These are phyloP conservation scores for Limnephilus marmoratus DNA, from an alignment of 2,888 invertebrate species.

Conservation along the genomic window DNA sequence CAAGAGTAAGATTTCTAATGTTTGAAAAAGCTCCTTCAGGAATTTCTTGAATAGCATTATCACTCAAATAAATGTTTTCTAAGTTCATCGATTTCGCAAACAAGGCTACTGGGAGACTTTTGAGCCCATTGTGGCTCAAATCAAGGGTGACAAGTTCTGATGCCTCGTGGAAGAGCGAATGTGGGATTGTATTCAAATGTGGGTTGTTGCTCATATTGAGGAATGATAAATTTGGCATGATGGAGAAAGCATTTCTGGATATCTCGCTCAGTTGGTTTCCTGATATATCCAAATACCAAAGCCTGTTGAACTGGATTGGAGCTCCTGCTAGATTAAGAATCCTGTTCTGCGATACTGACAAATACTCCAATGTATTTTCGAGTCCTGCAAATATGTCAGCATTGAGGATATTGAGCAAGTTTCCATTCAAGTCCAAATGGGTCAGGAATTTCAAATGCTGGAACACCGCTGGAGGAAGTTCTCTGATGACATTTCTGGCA, in stretches of 20 bases:
- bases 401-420: constrained; percentile 84
- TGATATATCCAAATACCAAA: constrained; percentile 86
- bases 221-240: constrained; percentile 81
- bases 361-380: constrained; percentile 83
- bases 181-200: constrained; percentile 81
- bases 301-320: constrained; percentile 80
- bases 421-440: constrained; percentile 87
- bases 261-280: constrained; percentile 87
- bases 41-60: constrained; percentile 87
- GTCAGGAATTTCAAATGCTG: constrained; percentile 85
- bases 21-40: constrained; percentile 87
- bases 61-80: constrained; percentile 82
- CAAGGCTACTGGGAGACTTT: constrained; percentile 84
- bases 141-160: constrained; percentile 83
- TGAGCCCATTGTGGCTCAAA: constrained; percentile 85
- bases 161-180: constrained; percentile 84
- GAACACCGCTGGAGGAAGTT: constrained; percentile 89
- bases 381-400: constrained; percentile 87
- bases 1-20: constrained; percentile 83
- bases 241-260: constrained; percentile 81
- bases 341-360: constrained; percentile 86
- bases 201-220: constrained; percentile 88
- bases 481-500: constrained; percentile 90
- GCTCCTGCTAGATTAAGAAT: constrained; percentile 82
- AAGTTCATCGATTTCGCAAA: constrained; percentile 83